A percentile compares a stretch with the other conserved stretches of the same genome.
phyloP scores from a whole-genome alignment of 2,888 invertebrate species.

The Koerneria pararmatus region DNA sequence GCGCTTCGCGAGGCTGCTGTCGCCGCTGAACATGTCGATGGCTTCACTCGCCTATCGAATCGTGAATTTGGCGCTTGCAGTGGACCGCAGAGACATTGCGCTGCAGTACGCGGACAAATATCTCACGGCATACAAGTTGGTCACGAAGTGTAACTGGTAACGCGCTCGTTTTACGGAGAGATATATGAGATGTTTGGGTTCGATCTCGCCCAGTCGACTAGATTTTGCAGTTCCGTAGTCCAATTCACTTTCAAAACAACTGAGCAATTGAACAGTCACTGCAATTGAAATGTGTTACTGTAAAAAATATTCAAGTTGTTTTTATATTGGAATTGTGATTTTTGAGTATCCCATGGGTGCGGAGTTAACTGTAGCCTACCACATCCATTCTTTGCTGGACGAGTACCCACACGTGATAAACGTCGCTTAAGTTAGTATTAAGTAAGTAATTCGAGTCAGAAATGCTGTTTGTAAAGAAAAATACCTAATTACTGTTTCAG shows the following conservation, averaged over 20 bases:
- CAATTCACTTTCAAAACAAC: no score
- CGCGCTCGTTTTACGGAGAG: no score
- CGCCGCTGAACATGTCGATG: constrained; percentile 10
- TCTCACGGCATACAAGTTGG: constrained; percentile 18
- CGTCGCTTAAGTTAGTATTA: not conserved
- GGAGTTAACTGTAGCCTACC: no score
- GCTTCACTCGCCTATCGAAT: constrained; percentile 20
- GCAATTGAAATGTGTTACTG: no score
- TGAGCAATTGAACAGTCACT: no score
- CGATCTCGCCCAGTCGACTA: no score
- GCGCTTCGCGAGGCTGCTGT: constrained; percentile 7
- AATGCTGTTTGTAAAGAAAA: not conserved
- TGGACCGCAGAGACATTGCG: constrained; percentile 12
- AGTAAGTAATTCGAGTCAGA: not conserved
- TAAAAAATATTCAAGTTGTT: no score
- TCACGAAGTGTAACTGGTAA: no score
- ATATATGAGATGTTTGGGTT: no score
- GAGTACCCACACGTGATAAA: not conserved
- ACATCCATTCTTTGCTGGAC: not conserved
- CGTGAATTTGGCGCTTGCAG: constrained; percentile 11
- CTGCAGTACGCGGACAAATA: not conserved
- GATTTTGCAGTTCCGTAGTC: no score
- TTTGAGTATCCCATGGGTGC: no score
- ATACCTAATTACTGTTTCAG: constrained; percentile 7
- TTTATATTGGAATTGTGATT: no score